Conservation (phyloP, 2,797 vertebrate species). For the Trichosurus vulpecula region DNA sequence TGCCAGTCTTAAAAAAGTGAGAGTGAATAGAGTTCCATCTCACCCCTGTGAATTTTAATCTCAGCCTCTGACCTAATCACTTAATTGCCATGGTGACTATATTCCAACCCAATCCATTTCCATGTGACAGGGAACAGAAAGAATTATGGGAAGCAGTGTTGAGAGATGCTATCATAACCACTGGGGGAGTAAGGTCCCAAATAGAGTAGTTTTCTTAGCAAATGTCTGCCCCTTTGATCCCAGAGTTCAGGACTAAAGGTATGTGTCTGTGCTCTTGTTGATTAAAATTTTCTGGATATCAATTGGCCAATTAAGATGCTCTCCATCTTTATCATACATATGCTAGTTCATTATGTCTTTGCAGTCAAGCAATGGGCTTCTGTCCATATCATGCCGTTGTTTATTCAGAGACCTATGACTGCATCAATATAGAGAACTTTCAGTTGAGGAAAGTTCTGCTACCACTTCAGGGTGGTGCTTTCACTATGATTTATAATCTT, state of each 20-base stretch:
- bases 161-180: background rate
- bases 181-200: background rate
- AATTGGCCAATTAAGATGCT: background rate
- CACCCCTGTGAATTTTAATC: background rate
- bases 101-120: background rate
- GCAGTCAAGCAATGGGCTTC: background rate
- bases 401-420: background rate
- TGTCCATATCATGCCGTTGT: background rate
- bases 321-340: background rate
- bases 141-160: background rate
- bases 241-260: background rate
- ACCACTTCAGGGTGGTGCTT: background rate
- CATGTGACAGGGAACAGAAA: background rate
- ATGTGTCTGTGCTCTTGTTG: background rate
- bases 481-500: background rate
- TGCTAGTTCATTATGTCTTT: background rate
- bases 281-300: background rate
- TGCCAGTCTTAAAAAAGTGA: background rate
- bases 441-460: background rate
- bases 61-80: background rate
- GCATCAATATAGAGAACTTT: background rate
- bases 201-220: background rate
- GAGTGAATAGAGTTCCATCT: background rate
- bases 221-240: background rate
- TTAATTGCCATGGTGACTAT: background rate